phyloP scores from a whole-genome alignment of 2,113 vertebrate species.

The Antennarius striatus region DNA sequence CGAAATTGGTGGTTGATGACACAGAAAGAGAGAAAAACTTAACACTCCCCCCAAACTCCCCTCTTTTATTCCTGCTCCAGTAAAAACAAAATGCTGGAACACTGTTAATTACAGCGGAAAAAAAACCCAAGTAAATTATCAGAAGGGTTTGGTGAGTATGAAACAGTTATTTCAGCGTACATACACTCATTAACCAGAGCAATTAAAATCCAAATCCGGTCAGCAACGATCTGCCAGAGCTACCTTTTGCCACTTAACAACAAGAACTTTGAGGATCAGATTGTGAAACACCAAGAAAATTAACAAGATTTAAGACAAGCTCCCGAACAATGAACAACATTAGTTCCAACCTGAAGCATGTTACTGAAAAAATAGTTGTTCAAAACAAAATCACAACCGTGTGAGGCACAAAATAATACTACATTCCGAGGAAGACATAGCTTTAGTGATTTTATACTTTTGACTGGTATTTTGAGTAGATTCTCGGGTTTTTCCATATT shows the following conservation, averaged over 20 bases:
- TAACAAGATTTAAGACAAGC: slow-evolving; percentile 67
- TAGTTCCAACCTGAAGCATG: slow-evolving; percentile 40
- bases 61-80: slow-evolving; percentile 9
- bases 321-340: slow-evolving; percentile 62
- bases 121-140: slow-evolving; percentile 61
- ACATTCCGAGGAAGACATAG: slow-evolving; percentile 4
- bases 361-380: slow-evolving; percentile 14
- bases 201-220: slow-evolving; percentile 80
- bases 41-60: slow-evolving; percentile 7
- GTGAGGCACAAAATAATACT: slow-evolving; percentile 6
- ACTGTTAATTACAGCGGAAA: slow-evolving; percentile 50
- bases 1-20: slow-evolving; percentile 28
- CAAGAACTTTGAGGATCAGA: slow-evolving; percentile 59
- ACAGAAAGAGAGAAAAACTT: slow-evolving; percentile 13
- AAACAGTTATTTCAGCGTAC: slow-evolving; percentile 75
- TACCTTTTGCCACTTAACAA: slow-evolving; percentile 59
- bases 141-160: slow-evolving; percentile 50
- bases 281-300: slow-evolving; percentile 70
- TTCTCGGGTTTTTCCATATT: too few species aligned
- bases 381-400: slow-evolving; percentile 63
- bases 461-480: too few species aligned
- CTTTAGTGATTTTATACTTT: too few species aligned
- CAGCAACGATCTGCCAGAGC: slow-evolving; percentile 60
- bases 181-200: slow-evolving; percentile 73
- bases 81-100: slow-evolving; percentile 14